A percentile compares a stretch with the other conserved stretches of the same genome.
phyloP scores from a whole-genome alignment of 2,888 invertebrate genomes.

The Willowsia nigromaculata region DNA sequence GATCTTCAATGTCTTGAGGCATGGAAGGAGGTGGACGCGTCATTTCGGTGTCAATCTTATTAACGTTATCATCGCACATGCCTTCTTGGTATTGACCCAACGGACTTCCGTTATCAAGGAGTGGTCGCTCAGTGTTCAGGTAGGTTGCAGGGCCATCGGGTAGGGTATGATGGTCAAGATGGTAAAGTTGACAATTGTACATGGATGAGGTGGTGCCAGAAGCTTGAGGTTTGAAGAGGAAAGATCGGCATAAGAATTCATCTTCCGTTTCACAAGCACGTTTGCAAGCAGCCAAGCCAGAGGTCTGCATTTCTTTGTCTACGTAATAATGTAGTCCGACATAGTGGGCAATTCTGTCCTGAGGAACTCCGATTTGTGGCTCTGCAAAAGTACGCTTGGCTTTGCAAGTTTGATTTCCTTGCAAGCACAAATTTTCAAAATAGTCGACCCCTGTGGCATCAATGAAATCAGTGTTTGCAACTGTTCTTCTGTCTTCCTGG shows the following conservation, averaged over 20 bases:
- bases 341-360: conserved; percentile 95
- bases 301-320: conserved; percentile 93
- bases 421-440: conserved; percentile 94
- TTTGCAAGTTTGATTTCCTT: conserved; percentile 93
- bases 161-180: conserved; percentile 90
- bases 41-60: conserved; percentile 64
- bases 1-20: conserved; percentile 69
- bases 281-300: conserved; percentile 92
- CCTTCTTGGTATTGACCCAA: conserved; percentile 95
- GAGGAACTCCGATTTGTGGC: conserved; percentile 93
- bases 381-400: conserved; percentile 89
- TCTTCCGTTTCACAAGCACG: conserved; percentile 95
- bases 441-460: conserved; percentile 92
- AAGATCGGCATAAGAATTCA: conserved; percentile 93
- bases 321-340: conserved; percentile 94
- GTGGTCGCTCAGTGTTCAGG: conserved; percentile 90
- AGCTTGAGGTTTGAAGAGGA: conserved; percentile 83
- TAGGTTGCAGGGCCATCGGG: conserved; percentile 96
- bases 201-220: conserved; percentile 85
- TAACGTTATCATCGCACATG: conserved; percentile 92
- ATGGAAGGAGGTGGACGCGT: conserved; percentile 65
- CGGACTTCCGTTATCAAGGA: conserved; percentile 94
- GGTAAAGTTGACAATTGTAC: conserved; percentile 95
- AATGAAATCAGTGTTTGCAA: conserved; percentile 92
- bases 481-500: conserved; percentile 93